These are phyloP conservation scores for Myocastor coypus DNA, from an alignment of 2,113 vertebrate species.

Conservation along the genomic window DNA sequence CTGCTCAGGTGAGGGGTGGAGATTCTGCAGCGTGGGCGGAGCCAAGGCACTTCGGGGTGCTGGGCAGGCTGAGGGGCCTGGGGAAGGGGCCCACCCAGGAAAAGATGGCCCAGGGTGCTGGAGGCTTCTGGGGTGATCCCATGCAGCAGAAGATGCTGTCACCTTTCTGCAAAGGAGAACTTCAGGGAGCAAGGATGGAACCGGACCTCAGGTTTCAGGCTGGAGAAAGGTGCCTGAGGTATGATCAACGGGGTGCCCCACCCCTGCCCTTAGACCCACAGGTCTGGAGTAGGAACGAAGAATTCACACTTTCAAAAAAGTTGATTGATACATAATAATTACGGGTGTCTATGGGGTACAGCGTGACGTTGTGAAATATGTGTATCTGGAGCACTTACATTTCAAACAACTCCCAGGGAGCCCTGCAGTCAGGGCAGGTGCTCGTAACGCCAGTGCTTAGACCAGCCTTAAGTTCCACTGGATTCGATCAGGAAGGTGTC, in stretches of 20 bases:
- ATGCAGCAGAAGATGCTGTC: rapidly evolving
- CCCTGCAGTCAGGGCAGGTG: rapidly evolving
- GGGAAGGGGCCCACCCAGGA: neutral
- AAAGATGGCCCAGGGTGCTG: rapidly evolving
- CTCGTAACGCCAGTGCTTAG: neutral
- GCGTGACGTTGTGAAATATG: neutral
- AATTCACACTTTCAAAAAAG: neutral
- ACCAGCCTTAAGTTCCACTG: rapidly evolving
- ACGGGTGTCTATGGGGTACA: neutral
- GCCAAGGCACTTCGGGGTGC: neutral
- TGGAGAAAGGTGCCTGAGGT: rapidly evolving
- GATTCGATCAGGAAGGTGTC: rapidly evolving
- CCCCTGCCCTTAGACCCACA: neutral
- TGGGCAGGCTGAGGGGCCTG: neutral
- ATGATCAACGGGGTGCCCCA: rapidly evolving
- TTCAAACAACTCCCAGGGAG: neutral
- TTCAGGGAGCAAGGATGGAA: too few relatives aligned
- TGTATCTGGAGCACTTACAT: neutral
- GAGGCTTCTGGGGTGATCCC: neutral
- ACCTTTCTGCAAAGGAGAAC: neutral
- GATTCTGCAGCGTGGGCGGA: rapidly evolving
- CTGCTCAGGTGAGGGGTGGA: too few relatives aligned
- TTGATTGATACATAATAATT: neutral
- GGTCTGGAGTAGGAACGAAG: neutral
- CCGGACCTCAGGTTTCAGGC: rapidly evolving